phyloP scores from a whole-genome alignment of 2,888 invertebrate genomes.

The Dasysyrphus albostriatus region DNA sequence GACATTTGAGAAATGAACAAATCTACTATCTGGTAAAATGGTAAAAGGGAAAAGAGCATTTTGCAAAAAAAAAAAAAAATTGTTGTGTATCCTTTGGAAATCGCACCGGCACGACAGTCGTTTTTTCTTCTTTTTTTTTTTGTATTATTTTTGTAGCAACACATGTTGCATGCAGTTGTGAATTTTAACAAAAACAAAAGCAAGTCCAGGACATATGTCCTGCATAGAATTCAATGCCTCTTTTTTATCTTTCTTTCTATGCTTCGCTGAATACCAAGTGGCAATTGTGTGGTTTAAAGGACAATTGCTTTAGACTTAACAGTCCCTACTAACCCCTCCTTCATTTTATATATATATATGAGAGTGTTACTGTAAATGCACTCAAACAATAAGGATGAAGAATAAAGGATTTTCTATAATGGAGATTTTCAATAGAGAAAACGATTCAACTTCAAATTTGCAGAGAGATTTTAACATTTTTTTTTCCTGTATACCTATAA shows the following conservation, averaged over 20 bases:
- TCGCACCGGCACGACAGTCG: slow-evolving; percentile 6
- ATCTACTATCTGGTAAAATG: slow-evolving; percentile 32
- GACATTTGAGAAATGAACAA: slow-evolving; percentile 63
- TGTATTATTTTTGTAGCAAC: not conserved
- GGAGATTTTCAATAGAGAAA: slow-evolving; percentile 60
- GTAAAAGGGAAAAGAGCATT: slow-evolving; percentile 15
- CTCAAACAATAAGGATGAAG: slow-evolving; percentile 40
- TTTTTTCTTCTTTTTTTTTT: not conserved
- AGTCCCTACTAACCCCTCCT: not conserved
- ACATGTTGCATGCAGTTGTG: slow-evolving; percentile 69
- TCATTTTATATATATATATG: not conserved
- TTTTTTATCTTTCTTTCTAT: slow-evolving; percentile 32
- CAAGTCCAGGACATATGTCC: slow-evolving; percentile 44
- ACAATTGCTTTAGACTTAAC: slow-evolving; percentile 36
- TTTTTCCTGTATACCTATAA: slow-evolving; percentile 7
- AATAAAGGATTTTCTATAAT: slow-evolving; percentile 57
- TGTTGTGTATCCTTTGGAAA: slow-evolving; percentile 30
- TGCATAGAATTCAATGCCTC: slow-evolving; percentile 36
- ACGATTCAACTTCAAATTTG: slow-evolving; percentile 43
- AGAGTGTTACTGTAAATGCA: slow-evolving; percentile 32
- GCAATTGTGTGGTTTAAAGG: slow-evolving; percentile 50
- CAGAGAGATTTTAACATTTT: slow-evolving; percentile 20
- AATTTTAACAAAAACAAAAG: slow-evolving; percentile 66
- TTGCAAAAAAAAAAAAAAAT: slow-evolving; percentile 8
- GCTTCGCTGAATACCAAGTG: slow-evolving; percentile 61